Conservation (phyloP, 2,797 vertebrate genomes). For the Syngnathus acus region DNA sequence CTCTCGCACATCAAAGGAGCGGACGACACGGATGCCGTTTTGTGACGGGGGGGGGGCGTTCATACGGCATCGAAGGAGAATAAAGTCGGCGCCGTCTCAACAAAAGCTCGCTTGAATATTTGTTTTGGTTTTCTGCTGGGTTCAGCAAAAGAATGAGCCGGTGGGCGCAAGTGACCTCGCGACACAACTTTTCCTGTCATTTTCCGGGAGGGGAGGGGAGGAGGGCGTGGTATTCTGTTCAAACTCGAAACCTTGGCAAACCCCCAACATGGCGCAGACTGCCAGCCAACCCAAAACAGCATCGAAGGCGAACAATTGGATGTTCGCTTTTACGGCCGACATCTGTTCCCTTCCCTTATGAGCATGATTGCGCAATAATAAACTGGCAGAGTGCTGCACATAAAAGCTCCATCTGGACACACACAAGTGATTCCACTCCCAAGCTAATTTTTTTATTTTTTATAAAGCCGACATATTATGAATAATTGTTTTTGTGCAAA, state of each 20-base stretch:
- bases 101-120: background rate
- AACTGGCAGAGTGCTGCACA: slow-evolving; percentile 19
- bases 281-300: no score
- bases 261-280: background rate
- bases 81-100: no score
- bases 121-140: background rate
- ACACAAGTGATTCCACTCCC: background rate
- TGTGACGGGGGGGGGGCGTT: background rate
- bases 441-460: background rate
- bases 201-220: background rate
- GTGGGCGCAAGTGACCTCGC: background rate
- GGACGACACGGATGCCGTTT: background rate
- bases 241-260: background rate
- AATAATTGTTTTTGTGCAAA: background rate
- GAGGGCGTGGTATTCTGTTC: no score
- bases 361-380: slow-evolving; percentile 28
- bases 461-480: background rate
- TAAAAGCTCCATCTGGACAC: slow-evolving; percentile 38
- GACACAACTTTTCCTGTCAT: background rate
- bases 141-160: background rate
- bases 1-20: background rate
- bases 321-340: slow-evolving; percentile 1
- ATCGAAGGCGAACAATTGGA: no score
- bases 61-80: no score
- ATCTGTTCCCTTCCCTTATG: slow-evolving; percentile 45